phyloP scores from a whole-genome alignment of 2,888 invertebrate species.

The Microdon myrmicae region DNA sequence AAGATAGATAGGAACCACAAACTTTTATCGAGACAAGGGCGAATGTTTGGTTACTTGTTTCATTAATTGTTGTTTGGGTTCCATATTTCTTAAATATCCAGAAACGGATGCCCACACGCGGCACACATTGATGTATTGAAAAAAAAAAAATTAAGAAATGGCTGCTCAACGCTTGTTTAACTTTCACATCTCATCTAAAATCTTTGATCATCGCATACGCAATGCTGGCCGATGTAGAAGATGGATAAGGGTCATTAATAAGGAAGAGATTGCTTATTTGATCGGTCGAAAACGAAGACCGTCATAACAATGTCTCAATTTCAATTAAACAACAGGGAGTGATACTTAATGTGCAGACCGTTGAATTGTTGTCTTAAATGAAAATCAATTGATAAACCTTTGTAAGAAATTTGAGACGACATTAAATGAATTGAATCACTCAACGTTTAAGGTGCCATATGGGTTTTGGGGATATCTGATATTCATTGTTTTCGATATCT shows the following conservation, averaged over 20 bases:
- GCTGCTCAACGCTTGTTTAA: conserved; percentile 17
- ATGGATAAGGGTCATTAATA: background rate
- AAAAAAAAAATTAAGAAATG: conserved; percentile 6
- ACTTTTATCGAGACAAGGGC: conserved; percentile 1
- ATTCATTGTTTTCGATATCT: no score
- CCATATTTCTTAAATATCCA: no score
- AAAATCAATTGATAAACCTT: no score
- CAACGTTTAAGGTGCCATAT: no score
- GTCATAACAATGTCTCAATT: conserved; percentile 1
- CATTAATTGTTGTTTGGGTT: background rate
- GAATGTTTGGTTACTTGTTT: background rate
- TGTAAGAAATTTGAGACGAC: no score
- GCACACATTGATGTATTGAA: conserved; percentile 26
- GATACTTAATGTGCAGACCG: conserved; percentile 17
- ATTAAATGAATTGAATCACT: no score
- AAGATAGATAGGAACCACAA: conserved; percentile 2
- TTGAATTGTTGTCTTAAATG: no score
- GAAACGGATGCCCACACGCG: no score
- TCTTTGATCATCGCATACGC: conserved; percentile 15
- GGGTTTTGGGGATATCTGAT: no score
- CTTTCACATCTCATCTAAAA: conserved; percentile 13
- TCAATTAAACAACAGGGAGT: conserved; percentile 7
- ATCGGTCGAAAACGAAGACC: conserved; percentile 1
- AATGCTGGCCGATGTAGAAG: conserved; percentile 19
- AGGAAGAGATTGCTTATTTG: conserved; percentile 11